Evolutionary conservation across 2,888 invertebrate species (phyloP).

Genomic region (Brenthis ino): DNA sequence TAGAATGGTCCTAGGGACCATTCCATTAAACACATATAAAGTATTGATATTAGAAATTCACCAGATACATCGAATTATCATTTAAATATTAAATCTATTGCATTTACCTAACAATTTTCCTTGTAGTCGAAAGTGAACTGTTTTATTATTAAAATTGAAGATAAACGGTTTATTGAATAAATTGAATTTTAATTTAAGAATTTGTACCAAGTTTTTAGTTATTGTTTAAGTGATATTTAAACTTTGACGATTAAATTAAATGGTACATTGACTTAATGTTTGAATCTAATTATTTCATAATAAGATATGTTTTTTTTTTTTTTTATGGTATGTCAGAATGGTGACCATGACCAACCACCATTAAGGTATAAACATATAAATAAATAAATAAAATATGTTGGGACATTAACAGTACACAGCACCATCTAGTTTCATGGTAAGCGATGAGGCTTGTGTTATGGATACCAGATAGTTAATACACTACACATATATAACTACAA

Average conservation of each 20-base stretch:
- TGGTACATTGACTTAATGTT: too few species aligned
- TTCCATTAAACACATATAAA: constrained; percentile 40
- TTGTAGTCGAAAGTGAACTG: constrained; percentile 45
- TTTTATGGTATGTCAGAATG: too few species aligned
- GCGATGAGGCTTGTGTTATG: too few species aligned
- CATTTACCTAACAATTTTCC: constrained; percentile 64
- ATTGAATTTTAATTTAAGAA: constrained; percentile 29
- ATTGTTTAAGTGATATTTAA: neutral
- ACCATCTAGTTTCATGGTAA: too few species aligned
- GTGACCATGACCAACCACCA: too few species aligned
- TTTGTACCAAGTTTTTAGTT: neutral
- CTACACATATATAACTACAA: too few species aligned
- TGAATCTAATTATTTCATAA: too few species aligned
- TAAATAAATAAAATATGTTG: too few species aligned
- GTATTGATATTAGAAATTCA: constrained; percentile 53
- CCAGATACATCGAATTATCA: constrained; percentile 65
- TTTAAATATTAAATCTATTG: constrained; percentile 73
- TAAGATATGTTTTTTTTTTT: too few species aligned
- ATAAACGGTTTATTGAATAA: constrained; percentile 32
- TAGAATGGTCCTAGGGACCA: neutral
- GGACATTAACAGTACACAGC: too few species aligned
- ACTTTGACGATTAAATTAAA: neutral
- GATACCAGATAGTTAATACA: too few species aligned
- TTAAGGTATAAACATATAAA: too few species aligned
- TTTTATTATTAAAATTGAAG: constrained; percentile 56